Evolutionary conservation across 2,888 invertebrate species (phyloP).

Genomic region (Eulithis prunata): DNA sequence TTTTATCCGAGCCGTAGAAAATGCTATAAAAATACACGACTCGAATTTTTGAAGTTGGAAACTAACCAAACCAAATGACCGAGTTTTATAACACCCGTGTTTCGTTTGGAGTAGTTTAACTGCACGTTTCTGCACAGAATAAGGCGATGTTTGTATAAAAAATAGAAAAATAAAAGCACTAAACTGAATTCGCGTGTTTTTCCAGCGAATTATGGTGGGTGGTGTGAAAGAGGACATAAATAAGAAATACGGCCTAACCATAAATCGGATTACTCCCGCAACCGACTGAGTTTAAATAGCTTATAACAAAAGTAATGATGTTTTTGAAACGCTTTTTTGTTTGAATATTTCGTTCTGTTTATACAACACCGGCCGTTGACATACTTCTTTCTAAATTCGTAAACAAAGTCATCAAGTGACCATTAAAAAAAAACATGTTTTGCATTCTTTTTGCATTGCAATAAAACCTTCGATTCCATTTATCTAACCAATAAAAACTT

Average conservation of each 20-base stretch:
- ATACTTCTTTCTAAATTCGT: background rate
- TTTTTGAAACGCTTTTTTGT: slow-evolving; percentile 55
- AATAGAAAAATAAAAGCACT: slow-evolving; percentile 53
- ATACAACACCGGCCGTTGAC: background rate
- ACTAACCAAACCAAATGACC: background rate
- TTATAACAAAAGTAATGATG: slow-evolving; percentile 69
- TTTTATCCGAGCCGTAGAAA: slow-evolving; percentile 5
- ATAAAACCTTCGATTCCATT: slow-evolving; percentile 10
- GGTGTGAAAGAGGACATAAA: slow-evolving; percentile 58
- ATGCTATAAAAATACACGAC: background rate
- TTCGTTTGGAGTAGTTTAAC: background rate
- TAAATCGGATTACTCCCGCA: slow-evolving; percentile 72
- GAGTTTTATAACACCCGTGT: background rate
- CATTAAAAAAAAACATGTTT: background rate
- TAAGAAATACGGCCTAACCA: slow-evolving; percentile 63
- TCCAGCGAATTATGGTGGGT: slow-evolving; percentile 63
- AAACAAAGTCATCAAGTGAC: background rate
- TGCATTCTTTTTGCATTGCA: slow-evolving; percentile 3
- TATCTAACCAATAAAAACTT: slow-evolving; percentile 13
- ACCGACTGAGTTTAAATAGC: slow-evolving; percentile 63
- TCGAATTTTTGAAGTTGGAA: background rate
- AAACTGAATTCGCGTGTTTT: slow-evolving; percentile 60
- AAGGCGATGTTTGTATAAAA: slow-evolving; percentile 28
- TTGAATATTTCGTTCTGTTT: background rate
- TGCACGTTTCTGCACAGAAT: background rate